Base-by-base conservation (phyloP, 2,888 invertebrate genomes). In the Schizotus pectinicornis region DNA sequence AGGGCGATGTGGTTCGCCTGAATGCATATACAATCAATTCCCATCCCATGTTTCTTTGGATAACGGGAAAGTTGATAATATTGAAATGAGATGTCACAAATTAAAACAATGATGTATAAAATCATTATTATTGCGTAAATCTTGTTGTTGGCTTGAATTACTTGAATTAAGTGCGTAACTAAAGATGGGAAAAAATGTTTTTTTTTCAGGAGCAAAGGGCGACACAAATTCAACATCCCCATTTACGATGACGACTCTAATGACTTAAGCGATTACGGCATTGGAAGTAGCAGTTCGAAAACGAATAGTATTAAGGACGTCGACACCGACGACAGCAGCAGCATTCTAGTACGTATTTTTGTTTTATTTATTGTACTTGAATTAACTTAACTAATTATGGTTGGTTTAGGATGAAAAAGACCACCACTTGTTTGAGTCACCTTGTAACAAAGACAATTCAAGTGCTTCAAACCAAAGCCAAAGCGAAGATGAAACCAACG, bases 191-290 rank as follows among this genome's bases (percentile, higher is more conserved):
- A 12, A 13, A 14, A 42, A 52, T 39, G 33, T 46, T 41, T 22
- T 22, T 22, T 22, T 30, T 48, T 47, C 59, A 83, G 84, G 61
- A 83, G 78, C 64, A 80, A 80, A 63, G 82, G 85, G 62, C 85
- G 87, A 41, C 82, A 83, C 53, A 87, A 88, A 72, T 77, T 83
- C 62, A 84, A 82, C 68, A 81, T 83, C 70, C 77, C 90, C 2
- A 82, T 93, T 68, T 93, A 91, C 79, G 86, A 88, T 61, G 92
- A 92, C 67, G 92, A 93, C 75, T 85, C 88, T 38, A 92, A 92
- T 74, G 92, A 93, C 81, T 84, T 93, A 64, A 92, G 91, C 72
- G 93, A 92, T 79, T 86, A 92, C 68, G 92, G 92, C 57, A 90
- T 92, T 73, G 76, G 77, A 34, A 74, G 72, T 57, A 71, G 70